Percentiles rank a stretch among this genome's conserved stretches.
phyloP scores from a whole-genome alignment of 2,797 vertebrate genomes.

The Salarias fasciatus region DNA sequence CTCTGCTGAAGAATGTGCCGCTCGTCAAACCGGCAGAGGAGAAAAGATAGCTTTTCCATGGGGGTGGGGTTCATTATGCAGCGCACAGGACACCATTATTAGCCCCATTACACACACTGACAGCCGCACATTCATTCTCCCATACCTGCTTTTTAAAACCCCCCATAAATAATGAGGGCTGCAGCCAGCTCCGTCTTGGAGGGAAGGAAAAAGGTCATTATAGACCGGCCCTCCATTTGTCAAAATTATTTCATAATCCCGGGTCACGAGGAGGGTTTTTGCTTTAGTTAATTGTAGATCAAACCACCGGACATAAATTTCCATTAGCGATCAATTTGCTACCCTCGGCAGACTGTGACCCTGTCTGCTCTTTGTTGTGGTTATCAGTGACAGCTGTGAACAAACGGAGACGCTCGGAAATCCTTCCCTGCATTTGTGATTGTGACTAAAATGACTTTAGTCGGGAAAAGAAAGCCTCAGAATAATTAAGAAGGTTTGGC shows the following conservation, averaged over 20 bases:
- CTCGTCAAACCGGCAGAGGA: conserved; percentile 49
- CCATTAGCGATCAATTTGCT: conserved; percentile 78
- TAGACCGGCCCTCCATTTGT: conserved; percentile 77
- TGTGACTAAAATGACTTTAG: no score
- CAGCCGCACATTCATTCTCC: conserved; percentile 84
- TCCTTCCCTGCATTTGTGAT: no score
- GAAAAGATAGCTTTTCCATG: conserved; percentile 62
- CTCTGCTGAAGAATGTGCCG: conserved; percentile 39
- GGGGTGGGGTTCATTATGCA: conserved; percentile 81
- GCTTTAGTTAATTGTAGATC: conserved; percentile 81
- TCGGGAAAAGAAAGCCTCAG: neutral
- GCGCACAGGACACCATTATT: conserved; percentile 81
- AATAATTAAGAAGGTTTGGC: neutral
- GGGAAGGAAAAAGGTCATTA: conserved; percentile 81
- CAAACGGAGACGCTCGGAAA: neutral
- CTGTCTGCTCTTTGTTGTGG: conserved; percentile 53
- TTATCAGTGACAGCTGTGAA: conserved; percentile 21
- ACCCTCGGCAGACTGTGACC: conserved; percentile 60
- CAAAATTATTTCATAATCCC: conserved; percentile 86
- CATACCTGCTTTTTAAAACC: conserved; percentile 84
- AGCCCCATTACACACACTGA: conserved; percentile 86
- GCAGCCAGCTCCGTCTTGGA: conserved; percentile 55
- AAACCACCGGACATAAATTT: conserved; percentile 79
- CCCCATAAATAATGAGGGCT: conserved; percentile 82
- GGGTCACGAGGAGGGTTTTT: conserved; percentile 77